Evolutionary conservation across 2,888 invertebrate genomes (phyloP).

Genomic region (Andrena marginata): DNA sequence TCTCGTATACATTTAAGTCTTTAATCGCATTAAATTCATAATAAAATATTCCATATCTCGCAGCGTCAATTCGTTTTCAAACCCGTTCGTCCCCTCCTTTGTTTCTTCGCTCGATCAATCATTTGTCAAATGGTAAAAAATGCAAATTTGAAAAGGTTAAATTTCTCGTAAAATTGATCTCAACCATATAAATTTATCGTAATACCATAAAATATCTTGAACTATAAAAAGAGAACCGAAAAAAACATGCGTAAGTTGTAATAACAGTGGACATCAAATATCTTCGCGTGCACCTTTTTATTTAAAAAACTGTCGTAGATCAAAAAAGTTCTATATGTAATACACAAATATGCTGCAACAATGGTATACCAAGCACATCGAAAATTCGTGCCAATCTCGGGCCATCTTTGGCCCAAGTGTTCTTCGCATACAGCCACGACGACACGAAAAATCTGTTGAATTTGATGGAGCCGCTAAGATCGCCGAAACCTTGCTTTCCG

Average conservation of each 20-base stretch:
- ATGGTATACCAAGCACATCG: conserved; percentile 64
- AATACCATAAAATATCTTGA: neutral
- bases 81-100: conserved; percentile 5
- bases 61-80: neutral
- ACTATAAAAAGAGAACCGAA: neutral
- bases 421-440: conserved; percentile 70
- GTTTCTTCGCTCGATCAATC: conserved; percentile 23
- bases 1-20: neutral
- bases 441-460: conserved; percentile 71
- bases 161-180: conserved; percentile 13
- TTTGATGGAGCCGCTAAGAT: conserved; percentile 63
- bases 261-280: neutral
- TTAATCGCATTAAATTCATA: neutral
- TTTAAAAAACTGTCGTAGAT: conserved; percentile 16
- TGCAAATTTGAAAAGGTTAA: conserved; percentile 42
- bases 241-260: conserved; percentile 37
- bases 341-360: conserved; percentile 4
- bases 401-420: conserved; percentile 68
- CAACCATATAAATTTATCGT: conserved; percentile 25
- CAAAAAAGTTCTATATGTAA: conserved; percentile 9
- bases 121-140: neutral
- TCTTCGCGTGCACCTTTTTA: neutral
- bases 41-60: neutral
- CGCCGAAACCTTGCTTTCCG: conserved; percentile 70
- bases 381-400: conserved; percentile 73